Percentiles rank a stretch among this genome's conserved stretches.
Conservation (phyloP, 35 echinoderm and acorn worm genomes). For the Stichopus chloronotus region DNA sequence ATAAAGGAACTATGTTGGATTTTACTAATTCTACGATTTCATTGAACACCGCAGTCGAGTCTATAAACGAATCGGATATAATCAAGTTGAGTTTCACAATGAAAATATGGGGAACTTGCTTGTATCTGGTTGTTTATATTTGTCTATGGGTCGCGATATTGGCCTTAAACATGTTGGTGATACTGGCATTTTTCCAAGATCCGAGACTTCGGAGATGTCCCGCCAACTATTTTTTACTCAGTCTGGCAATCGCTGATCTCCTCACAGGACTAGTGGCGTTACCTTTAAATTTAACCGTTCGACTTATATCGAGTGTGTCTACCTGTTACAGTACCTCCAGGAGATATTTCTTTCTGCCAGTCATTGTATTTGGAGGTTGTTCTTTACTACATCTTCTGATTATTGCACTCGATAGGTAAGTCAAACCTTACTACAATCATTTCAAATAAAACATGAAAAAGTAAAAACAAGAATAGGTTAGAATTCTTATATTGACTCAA, state of each 20-base stretch:
- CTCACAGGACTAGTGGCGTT: conserved; percentile 30
- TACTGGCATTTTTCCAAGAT: conserved; percentile 24
- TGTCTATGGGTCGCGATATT: conserved; percentile 6
- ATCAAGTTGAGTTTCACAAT: conserved; percentile 1
- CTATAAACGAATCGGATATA: not conserved
- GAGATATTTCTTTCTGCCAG: conserved; percentile 44
- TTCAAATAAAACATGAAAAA: too few relatives aligned
- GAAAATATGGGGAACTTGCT: conserved; percentile 10
- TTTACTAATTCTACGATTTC: not conserved
- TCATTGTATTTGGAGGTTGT: conserved; percentile 45
- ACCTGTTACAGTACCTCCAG: conserved; percentile 45
- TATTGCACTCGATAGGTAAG: conserved; percentile 47
- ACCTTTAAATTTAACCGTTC: conserved; percentile 18
- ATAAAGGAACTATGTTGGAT: not conserved
- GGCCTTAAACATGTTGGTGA: not conserved
- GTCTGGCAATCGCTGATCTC: conserved; percentile 33
- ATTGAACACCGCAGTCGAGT: not conserved
- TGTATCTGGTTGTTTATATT: conserved; percentile 22
- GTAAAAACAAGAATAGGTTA: too few relatives aligned
- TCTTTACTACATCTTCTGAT: conserved; percentile 32
- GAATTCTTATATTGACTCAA: too few relatives aligned
- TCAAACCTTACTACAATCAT: not conserved
- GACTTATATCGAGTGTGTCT: not conserved
- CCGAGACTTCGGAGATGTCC: conserved; percentile 31
- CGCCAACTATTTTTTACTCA: conserved; percentile 34